phyloP scores from a whole-genome alignment of 2,888 invertebrate genomes.

The Eupeodes latifasciatus region DNA sequence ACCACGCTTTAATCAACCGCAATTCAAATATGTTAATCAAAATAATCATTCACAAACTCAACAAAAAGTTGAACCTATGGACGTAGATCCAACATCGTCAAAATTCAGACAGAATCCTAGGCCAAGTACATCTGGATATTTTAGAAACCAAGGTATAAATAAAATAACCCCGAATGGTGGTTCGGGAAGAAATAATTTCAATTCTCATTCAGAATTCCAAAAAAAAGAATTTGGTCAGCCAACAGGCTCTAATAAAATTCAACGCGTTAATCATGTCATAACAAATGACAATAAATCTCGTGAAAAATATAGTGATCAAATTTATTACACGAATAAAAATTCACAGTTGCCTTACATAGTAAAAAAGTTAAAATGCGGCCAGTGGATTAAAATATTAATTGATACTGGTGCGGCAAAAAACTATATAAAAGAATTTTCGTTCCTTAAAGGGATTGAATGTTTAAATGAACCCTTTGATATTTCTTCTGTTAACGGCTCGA shows the following conservation, averaged over 20 bases:
- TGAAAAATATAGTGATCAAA: neutral
- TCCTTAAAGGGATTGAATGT: neutral
- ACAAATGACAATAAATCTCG: neutral
- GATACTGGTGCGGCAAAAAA: neutral
- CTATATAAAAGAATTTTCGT: conserved; percentile 6
- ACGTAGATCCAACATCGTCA: neutral
- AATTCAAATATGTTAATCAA: no score
- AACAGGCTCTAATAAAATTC: no score
- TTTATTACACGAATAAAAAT: conserved; percentile 6
- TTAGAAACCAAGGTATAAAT: no score
- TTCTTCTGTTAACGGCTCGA: conserved; percentile 1
- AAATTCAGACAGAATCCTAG: neutral
- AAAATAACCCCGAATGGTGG: no score
- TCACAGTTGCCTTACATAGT: neutral
- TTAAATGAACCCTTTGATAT: neutral
- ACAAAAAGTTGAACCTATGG: no score
- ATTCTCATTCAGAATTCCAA: no score
- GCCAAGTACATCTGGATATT: no score
- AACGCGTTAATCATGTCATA: neutral
- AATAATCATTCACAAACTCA: no score
- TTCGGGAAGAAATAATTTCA: no score
- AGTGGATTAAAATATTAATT: neutral
- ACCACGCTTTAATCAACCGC: no score
- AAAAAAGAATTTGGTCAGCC: no score
- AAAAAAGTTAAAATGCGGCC: neutral